phyloP scores from a whole-genome alignment of 1,140 invertebrate genomes.

The Pissodes strobi region DNA sequence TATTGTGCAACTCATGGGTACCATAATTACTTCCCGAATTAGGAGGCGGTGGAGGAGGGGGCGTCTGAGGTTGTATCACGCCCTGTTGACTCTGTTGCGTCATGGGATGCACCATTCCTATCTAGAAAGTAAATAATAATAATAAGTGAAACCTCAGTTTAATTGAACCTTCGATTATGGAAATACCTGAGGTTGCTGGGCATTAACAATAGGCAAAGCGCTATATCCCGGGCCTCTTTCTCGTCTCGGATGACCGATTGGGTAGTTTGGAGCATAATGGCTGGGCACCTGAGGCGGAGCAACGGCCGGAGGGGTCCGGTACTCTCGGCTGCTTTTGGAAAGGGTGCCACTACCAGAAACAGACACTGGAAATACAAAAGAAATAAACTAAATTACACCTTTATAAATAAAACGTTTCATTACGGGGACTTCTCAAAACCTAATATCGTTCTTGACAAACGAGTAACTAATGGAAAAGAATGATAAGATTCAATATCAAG shows the following conservation, averaged over 20 bases:
- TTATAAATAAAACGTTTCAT: neutral
- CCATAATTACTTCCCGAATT: constrained; percentile 50
- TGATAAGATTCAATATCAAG: too few relatives aligned
- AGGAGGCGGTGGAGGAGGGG: constrained; percentile 62
- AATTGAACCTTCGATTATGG: too few relatives aligned
- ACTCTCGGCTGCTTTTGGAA: constrained; percentile 67
- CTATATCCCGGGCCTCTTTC: constrained; percentile 85
- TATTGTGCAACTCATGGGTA: constrained; percentile 65
- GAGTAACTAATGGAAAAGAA: constrained; percentile 8
- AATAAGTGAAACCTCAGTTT: neutral
- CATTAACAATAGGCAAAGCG: constrained; percentile 68
- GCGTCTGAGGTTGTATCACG: constrained; percentile 67
- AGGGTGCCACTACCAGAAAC: constrained; percentile 53
- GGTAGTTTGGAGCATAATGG: constrained; percentile 94
- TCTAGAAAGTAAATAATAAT: constrained; percentile 33
- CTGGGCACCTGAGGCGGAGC: constrained; percentile 93
- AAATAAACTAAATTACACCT: too few relatives aligned
- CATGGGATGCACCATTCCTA: constrained; percentile 77
- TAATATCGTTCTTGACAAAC: too few relatives aligned
- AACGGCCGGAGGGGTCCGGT: constrained; percentile 91
- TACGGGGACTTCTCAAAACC: too few relatives aligned
- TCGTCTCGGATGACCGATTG: constrained; percentile 75
- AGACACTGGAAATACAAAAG: constrained; percentile 49
- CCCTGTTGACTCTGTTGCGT: constrained; percentile 64
- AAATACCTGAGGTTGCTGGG: constrained; percentile 61